Percentiles rank a stretch among this genome's conserved stretches.
Evolutionary conservation across 1,140 invertebrate species (phyloP).

Genomic region (Lasioglossum albipes): DNA sequence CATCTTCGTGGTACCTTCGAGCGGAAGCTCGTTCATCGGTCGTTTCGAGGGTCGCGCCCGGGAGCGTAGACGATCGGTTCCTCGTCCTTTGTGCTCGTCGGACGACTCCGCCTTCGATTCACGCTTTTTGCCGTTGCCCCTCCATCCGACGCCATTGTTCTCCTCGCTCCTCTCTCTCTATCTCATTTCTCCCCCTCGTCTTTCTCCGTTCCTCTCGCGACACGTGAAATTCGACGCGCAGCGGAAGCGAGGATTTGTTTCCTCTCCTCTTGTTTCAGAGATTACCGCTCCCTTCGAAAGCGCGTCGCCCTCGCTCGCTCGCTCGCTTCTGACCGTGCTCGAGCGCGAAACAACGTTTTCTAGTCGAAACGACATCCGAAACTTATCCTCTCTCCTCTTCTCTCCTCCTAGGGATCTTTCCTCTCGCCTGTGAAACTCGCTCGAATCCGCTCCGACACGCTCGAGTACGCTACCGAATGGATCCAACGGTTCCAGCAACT

Average conservation of each 20-base stretch:
- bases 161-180: too few relatives aligned
- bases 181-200: too few relatives aligned
- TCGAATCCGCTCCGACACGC: too few relatives aligned
- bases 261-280: conserved; percentile 38
- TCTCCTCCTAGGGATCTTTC: too few relatives aligned
- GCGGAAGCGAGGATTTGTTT: conserved; percentile 52
- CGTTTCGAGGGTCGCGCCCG: conserved; percentile 4
- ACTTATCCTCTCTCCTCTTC: too few relatives aligned
- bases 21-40: conserved; percentile 24
- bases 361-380: too few relatives aligned
- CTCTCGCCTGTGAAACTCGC: too few relatives aligned
- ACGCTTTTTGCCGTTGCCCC: too few relatives aligned
- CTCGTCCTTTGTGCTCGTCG: background rate
- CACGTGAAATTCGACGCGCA: conserved; percentile 45
- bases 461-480: too few relatives aligned
- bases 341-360: too few relatives aligned
- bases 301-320: background rate
- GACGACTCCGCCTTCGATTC: background rate
- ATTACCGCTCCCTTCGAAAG: conserved; percentile 11
- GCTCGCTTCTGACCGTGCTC: too few relatives aligned
- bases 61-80: conserved; percentile 7
- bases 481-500: too few relatives aligned
- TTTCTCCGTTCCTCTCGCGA: background rate
- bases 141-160: background rate
- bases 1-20: conserved; percentile 10